A percentile compares a stretch with the other conserved stretches of the same genome.
These are phyloP conservation scores for Pteropus alecto DNA, from an alignment of 2,113 vertebrate genomes.

Conservation along the genomic window DNA sequence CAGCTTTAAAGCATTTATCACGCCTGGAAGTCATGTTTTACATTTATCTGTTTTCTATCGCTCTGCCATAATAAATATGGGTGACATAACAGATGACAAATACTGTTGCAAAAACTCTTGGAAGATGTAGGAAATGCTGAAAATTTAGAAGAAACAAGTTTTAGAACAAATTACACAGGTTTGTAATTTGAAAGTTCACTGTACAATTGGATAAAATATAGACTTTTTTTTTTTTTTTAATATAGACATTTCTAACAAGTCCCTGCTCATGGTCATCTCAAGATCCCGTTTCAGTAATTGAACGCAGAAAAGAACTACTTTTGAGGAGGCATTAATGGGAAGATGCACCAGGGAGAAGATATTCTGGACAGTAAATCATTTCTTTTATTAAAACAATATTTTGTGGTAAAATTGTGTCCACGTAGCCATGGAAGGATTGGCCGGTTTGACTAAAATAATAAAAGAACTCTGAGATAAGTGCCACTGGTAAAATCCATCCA, in stretches of 20 bases:
- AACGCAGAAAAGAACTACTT: neutral
- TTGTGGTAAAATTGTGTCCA: neutral
- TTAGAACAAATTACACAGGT: neutral
- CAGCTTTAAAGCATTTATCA: neutral
- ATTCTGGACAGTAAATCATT: neutral
- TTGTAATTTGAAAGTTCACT: neutral
- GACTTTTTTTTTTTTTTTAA: neutral
- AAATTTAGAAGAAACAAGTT: neutral
- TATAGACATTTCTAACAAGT: neutral
- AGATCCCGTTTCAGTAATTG: neutral
- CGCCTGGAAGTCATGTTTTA: neutral
- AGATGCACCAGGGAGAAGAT: neutral
- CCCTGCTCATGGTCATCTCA: neutral
- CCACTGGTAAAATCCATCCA: rapidly evolving
- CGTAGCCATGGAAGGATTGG: neutral
- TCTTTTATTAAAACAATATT: neutral
- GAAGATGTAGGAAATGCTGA: neutral
- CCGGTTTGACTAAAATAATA: neutral
- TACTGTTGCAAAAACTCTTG: neutral
- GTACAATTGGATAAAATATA: neutral
- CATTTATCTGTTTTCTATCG: neutral
- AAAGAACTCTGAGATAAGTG: neutral
- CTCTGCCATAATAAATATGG: neutral
- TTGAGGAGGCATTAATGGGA: neutral
- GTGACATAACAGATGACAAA: neutral